These are phyloP conservation scores for Gambelia wislizenii DNA, from an alignment of 2,797 vertebrate genomes.

Conservation along the genomic window DNA sequence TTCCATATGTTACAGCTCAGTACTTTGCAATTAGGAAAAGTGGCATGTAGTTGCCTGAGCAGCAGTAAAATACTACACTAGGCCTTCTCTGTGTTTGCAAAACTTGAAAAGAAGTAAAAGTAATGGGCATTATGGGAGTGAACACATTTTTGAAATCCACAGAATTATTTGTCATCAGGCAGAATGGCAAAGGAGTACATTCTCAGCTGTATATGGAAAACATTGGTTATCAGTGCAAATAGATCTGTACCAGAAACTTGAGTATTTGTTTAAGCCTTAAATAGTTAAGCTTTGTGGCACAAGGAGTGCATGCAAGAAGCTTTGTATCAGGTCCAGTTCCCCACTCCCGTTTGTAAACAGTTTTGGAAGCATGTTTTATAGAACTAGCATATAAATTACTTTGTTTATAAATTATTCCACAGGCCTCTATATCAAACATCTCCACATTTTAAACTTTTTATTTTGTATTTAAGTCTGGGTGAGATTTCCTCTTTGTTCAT, in stretches of 20 bases:
- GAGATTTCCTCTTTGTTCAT: background rate
- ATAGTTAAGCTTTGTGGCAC: no score
- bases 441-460: background rate
- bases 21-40: background rate
- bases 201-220: background rate
- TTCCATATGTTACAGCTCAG: slow-evolving; percentile 1
- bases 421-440: background rate
- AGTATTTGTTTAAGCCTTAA: background rate
- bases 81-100: background rate
- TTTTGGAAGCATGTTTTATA: background rate
- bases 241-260: background rate
- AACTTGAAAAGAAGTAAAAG: background rate
- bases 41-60: background rate
- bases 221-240: background rate
- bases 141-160: background rate
- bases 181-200: no score
- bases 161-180: background rate
- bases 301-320: background rate
- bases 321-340: background rate
- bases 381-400: background rate
- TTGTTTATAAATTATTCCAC: background rate
- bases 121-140: no score
- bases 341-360: background rate
- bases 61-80: background rate
- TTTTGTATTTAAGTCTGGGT: background rate